Conservation (phyloP, 2,113 vertebrate species). For the Cephalophus harveyi region DNA sequence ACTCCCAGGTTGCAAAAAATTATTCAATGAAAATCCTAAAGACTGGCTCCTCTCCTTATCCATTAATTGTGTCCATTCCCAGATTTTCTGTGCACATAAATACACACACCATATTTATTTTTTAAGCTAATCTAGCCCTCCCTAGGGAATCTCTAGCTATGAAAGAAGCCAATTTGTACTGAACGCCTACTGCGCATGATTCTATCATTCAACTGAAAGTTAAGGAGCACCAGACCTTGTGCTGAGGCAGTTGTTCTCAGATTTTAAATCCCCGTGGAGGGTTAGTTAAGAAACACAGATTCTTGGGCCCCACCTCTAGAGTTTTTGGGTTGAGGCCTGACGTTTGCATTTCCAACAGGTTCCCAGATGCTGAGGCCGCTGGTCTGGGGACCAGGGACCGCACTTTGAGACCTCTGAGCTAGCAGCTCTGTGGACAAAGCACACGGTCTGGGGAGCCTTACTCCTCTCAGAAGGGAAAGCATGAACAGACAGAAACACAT, state of each 20-base stretch:
- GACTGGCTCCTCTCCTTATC: neutral
- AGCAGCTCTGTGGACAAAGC: neutral
- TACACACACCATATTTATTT: neutral
- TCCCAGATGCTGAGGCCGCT: neutral
- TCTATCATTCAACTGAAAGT: neutral
- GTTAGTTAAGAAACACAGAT: neutral
- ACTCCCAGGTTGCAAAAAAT: neutral
- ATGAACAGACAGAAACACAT: neutral
- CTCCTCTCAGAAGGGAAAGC: neutral
- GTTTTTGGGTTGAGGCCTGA: neutral
- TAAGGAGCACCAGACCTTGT: neutral
- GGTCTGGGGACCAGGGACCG: rapidly evolving
- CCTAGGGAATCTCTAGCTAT: neutral
- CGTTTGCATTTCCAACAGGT: constrained; percentile 5
- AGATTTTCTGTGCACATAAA: neutral
- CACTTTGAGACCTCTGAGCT: neutral
- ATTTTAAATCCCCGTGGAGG: neutral
- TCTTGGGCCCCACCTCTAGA: neutral
- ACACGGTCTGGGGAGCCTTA: neutral
- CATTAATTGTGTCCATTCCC: neutral
- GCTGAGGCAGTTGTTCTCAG: neutral
- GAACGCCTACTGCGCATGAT: neutral
- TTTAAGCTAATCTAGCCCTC: neutral
- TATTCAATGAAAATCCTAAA: neutral
- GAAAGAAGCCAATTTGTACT: neutral